A percentile compares a stretch with the other conserved stretches of the same genome.
Evolutionary conservation across 2,797 vertebrate species (phyloP).

Genomic region (Furcifer pardalis): DNA sequence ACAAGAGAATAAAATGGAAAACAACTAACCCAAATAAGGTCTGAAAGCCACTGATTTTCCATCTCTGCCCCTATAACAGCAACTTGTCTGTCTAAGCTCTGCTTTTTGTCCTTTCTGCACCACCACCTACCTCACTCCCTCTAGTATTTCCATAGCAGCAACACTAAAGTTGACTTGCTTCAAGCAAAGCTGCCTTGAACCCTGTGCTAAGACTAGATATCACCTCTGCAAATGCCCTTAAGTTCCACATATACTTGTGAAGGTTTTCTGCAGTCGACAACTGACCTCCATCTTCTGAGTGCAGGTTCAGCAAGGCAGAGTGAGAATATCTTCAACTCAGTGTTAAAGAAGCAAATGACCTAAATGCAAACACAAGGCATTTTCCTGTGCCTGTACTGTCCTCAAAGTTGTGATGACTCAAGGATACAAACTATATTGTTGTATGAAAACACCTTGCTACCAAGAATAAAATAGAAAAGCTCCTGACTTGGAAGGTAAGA

Average conservation of each 20-base stretch:
- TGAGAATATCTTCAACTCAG: not conserved
- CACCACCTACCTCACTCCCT: not conserved
- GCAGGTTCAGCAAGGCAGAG: not conserved
- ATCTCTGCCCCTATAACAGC: not conserved
- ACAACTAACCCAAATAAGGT: not conserved
- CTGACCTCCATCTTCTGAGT: slow-evolving; percentile 10
- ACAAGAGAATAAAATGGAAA: not conserved
- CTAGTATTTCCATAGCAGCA: not conserved
- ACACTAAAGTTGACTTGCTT: slow-evolving; percentile 14
- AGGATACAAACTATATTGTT: slow-evolving; percentile 4
- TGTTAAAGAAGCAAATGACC: not conserved
- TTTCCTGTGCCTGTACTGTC: slow-evolving; percentile 5
- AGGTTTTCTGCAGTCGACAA: slow-evolving; percentile 10
- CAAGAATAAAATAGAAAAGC: not conserved
- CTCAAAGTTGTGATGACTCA: not conserved
- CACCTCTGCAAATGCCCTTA: slow-evolving; percentile 8
- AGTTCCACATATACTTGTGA: slow-evolving; percentile 1
- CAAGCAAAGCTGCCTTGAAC: slow-evolving; percentile 23
- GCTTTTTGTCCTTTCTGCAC: not conserved
- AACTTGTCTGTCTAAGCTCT: not conserved
- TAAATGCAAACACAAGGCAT: not conserved
- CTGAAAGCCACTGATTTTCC: slow-evolving; percentile 20
- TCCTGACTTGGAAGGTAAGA: not conserved
- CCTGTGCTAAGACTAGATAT: slow-evolving; percentile 15
- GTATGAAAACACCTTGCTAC: not conserved